Conservation (phyloP, 2,888 invertebrate genomes). For the Caenorhabditis drosophilae region DNA sequence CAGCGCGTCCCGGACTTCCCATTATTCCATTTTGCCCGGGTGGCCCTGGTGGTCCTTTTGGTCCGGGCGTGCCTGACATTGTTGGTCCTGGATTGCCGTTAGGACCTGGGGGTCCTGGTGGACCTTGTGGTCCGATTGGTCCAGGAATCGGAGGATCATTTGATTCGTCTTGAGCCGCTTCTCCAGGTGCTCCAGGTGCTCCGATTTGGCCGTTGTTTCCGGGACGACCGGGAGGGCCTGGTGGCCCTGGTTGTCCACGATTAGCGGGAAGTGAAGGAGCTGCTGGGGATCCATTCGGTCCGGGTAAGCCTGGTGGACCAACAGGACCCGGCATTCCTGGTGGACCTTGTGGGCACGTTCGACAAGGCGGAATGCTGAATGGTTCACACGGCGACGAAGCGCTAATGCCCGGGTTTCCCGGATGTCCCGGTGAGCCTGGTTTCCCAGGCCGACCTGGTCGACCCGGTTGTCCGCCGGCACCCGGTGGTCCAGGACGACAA, state of each 20-base stretch:
- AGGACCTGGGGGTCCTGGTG: conserved; percentile 48
- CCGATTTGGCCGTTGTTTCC: too few relatives aligned
- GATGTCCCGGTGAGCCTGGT: conserved; percentile 50
- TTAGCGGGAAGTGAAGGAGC: conserved; percentile 33
- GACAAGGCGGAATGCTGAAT: conserved; percentile 46
- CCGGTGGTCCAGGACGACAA: conserved; percentile 48
- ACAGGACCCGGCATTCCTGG: conserved; percentile 44
- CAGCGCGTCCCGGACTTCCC: conserved; percentile 32
- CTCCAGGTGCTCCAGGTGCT: conserved; percentile 46
- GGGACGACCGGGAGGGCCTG: conserved; percentile 42
- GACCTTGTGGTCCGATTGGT: conserved; percentile 44
- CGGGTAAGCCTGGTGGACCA: conserved; percentile 45
- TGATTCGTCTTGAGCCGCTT: conserved; percentile 25
- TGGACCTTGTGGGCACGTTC: conserved; percentile 43
- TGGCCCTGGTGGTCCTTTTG: conserved; percentile 43
- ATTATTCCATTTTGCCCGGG: conserved; percentile 32
- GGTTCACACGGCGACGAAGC: conserved; percentile 43
- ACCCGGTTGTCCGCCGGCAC: conserved; percentile 46
- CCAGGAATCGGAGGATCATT: conserved; percentile 45
- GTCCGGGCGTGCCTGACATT: conserved; percentile 13
- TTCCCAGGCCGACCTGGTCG: conserved; percentile 44
- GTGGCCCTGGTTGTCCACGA: conserved; percentile 40
- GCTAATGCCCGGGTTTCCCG: conserved; percentile 49
- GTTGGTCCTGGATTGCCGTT: conserved; percentile 51
- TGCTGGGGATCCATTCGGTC: conserved; percentile 41